phyloP scores from a whole-genome alignment of 1,140 invertebrate species.

The Stenopsyche tienmushanensis region DNA sequence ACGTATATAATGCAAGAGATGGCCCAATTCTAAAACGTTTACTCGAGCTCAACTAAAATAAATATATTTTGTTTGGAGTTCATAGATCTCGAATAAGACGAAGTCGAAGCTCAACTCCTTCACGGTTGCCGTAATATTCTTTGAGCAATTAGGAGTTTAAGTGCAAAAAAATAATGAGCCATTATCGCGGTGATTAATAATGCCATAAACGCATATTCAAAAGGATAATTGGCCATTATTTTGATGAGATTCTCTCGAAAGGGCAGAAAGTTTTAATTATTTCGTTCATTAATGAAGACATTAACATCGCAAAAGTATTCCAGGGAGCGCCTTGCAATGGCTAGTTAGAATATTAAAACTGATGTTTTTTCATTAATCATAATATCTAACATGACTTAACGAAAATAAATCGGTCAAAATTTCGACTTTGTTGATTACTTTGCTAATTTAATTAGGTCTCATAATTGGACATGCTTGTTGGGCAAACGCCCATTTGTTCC shows the following conservation, averaged over 20 bases:
- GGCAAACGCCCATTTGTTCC: no score
- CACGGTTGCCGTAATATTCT: background rate
- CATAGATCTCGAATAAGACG: background rate
- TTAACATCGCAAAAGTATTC: conserved; percentile 22
- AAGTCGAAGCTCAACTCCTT: background rate
- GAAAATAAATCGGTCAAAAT: no score
- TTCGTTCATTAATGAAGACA: conserved; percentile 19
- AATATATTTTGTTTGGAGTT: no score
- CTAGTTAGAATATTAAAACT: no score
- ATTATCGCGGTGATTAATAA: conserved; percentile 17
- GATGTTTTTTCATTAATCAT: no score
- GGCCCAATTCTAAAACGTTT: no score
- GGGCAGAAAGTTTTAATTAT: conserved; percentile 12
- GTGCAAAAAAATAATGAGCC: conserved; percentile 10
- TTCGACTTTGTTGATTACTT: no score
- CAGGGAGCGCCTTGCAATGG: background rate
- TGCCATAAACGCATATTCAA: conserved; percentile 1
- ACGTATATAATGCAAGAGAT: no score
- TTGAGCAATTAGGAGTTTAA: background rate
- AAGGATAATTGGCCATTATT: conserved; percentile 17
- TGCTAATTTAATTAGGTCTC: no score
- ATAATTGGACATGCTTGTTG: no score
- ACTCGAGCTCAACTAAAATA: no score
- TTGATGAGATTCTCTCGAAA: conserved; percentile 6
- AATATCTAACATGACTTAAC: no score